These are phyloP conservation scores for Sebastes iracundus DNA, from an alignment of 2,797 vertebrate genomes.

Conservation along the genomic window DNA sequence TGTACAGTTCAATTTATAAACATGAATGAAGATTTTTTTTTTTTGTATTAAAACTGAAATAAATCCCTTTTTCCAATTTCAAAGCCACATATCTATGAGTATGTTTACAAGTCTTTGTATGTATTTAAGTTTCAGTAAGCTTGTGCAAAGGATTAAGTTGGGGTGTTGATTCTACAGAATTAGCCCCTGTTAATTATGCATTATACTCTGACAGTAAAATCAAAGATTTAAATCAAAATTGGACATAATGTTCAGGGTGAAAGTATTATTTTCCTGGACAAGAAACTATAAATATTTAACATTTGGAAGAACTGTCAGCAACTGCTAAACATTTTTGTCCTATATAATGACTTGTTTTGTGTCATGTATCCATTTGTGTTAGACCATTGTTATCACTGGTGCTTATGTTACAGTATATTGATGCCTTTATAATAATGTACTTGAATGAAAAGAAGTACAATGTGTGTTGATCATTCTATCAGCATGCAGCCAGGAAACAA, in stretches of 20 bases:
- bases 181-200: not conserved
- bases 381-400: not conserved
- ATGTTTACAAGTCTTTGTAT: not conserved
- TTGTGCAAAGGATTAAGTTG: not conserved
- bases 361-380: no score
- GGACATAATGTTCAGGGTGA: not conserved
- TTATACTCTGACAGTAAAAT: not conserved
- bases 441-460: not conserved
- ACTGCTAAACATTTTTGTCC: not conserved
- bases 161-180: not conserved
- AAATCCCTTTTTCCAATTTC: no score
- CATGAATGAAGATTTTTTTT: not conserved
- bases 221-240: not conserved
- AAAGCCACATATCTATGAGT: not conserved
- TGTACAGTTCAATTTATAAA: not conserved
- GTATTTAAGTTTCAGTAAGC: not conserved
- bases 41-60: no score
- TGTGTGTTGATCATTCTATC: not conserved
- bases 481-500: not conserved
- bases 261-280: not conserved
- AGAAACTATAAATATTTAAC: not conserved
- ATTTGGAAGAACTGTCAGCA: not conserved
- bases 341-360: not conserved
- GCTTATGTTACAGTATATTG: no score
- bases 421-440: not conserved